Evolutionary conservation across 2,113 vertebrate species (phyloP).

Genomic region (Pomatorhinus ruficollis): DNA sequence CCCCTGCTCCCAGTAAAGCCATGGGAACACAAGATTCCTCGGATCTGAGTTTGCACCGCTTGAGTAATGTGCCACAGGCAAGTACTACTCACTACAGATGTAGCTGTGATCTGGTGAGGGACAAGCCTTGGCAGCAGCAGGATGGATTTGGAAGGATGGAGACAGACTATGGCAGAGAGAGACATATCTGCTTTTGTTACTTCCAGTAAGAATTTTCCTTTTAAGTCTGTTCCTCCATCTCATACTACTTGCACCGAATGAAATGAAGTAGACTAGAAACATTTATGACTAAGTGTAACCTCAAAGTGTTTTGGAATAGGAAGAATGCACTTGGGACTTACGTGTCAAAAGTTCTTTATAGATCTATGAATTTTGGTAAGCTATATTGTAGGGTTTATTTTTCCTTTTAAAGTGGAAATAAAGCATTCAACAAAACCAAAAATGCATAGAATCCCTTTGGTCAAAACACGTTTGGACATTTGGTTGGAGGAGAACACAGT

Average conservation of each 20-base stretch:
- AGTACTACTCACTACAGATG: background rate
- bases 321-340: background rate
- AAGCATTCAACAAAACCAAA: background rate
- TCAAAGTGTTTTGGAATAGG: background rate
- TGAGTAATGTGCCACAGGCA: background rate
- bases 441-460: background rate
- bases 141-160: background rate
- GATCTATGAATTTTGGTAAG: background rate
- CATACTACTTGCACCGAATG: background rate
- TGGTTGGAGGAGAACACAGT: background rate
- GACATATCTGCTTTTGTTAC: background rate
- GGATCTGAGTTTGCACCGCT: background rate
- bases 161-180: background rate
- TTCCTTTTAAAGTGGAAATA: background rate
- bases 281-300: background rate
- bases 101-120: background rate
- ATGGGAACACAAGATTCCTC: background rate
- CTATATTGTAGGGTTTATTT: background rate
- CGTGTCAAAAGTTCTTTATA: accelerated
- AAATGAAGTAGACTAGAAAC: background rate
- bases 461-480: background rate
- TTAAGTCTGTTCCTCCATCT: background rate
- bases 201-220: background rate
- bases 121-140: background rate
- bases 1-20: background rate